Evolutionary conservation across 2,113 vertebrate species (phyloP), one percentile per base, ranked within the genome.

Genomic region (Ibidorhyncha struthersii): DNA sequence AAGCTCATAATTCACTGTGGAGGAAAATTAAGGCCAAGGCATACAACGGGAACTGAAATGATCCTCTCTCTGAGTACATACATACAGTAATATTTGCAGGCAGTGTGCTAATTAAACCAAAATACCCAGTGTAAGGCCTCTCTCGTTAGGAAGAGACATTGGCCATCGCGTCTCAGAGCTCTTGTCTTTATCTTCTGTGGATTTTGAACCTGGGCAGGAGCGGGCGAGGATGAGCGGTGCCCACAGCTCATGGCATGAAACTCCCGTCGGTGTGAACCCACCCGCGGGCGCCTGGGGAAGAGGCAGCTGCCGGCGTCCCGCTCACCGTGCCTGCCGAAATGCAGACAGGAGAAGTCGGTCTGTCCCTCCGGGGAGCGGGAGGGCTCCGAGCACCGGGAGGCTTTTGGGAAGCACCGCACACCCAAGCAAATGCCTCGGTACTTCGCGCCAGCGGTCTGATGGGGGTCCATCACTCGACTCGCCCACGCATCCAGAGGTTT

Each of bases 1-100:
- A 16, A 50, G 71, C 34, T 92, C 92, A 86, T 93, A 97, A 96
- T 43, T 97, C 90, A 92, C 74, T 4, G 1, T 5, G 55, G 78
- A 84, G 58, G 88, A 71, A 95, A 73, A 47, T 53, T 36, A 30
- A 67, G 76, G 71, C 82, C 62, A 86, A 62, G 53, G n/a, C 22
- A 4, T 22, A 26, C 36, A 8, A 36, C 0, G 15, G 8, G 92
- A 47, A 18, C 29, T 19, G 73, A 21, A 83, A 77, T 23, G 16
- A n/a, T 61, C 16, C 58, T 55, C n/a, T 7, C 74, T 71, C 34
- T 9, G 43, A 20, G 20, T 4, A 10, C 6, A 0, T 45, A 10
- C 3, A 3, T 3, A 6, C 5, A 2, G 32, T 4, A 10, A 5
- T 19, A 3, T 41, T 36, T 40, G 41, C 52, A 32, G 73, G 78